Base-by-base conservation (phyloP, 1,140 invertebrate genomes). In the Rhizoglyphus robini region DNA sequence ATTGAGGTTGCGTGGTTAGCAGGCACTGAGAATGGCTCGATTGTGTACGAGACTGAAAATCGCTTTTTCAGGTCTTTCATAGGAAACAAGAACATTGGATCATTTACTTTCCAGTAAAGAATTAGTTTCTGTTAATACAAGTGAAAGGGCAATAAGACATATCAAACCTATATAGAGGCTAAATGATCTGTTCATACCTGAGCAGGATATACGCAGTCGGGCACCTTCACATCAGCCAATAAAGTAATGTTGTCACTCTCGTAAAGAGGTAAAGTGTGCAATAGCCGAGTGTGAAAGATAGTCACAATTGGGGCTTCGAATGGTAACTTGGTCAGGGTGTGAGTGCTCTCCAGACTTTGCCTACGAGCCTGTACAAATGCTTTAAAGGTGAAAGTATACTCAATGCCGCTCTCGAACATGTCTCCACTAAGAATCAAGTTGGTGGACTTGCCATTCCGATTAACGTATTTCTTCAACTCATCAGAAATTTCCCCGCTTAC, bases 301-400 rank as follows among this genome's bases (percentile, higher is more conserved):
- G 46, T 41, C n/a, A 68, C 46, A n/a, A 66, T 68, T 15, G 67
- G 67, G 3, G 67, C 32, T 31, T 65, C 63, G 36, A 65, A 68
- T 27, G 31, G 25, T 3, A 68, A 49, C 30, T 41, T 4, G 23
- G 62, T 34, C 25, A 68, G 34, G 18, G 48, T 29, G 38, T 68
- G 67, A 34, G 23, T 36, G 0, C 54, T 63, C 29, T 36, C 36
- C 29, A 68, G 29, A 34, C 31, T 54, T 41, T 63, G 41, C 11
- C 46, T 15, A 51, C 63, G 29, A 2, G 29, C 63, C 15, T 47
- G 63, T 15, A 64, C 51, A 23, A 64, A 64, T 13, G 67, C 54
- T 23, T 23, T 58, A n/a, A 68, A 60, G 0, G 36, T 60, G 18
- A 68, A 65, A 25, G 29, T 18, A 51, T 68, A 68, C 3, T 41